Evolutionary conservation across 2,888 invertebrate genomes (phyloP).

Genomic region (Aporophyla nigra): DNA sequence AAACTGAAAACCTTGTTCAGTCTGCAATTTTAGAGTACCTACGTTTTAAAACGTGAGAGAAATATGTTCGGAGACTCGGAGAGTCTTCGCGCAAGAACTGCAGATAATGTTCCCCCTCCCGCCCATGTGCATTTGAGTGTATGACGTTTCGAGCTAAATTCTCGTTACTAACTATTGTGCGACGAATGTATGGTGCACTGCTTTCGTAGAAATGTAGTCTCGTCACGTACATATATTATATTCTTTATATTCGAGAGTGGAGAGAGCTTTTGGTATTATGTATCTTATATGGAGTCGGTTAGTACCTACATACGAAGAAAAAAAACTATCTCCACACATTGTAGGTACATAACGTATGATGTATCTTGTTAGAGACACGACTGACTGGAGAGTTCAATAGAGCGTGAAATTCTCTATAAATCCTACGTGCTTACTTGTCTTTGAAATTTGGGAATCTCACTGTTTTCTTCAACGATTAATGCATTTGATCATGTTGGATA

Average conservation of each 20-base stretch:
- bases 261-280: not conserved
- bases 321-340: too few relatives aligned
- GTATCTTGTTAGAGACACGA: conserved; percentile 1
- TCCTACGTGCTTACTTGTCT: not conserved
- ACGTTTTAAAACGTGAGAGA: conserved; percentile 26
- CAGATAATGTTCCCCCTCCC: conserved; percentile 27
- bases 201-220: conserved; percentile 25
- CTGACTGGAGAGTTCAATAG: conserved; percentile 12
- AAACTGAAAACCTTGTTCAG: not conserved
- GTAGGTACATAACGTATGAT: not conserved
- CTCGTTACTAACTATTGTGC: conserved; percentile 15
- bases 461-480: not conserved
- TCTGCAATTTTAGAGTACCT: not conserved
- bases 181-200: conserved; percentile 24
- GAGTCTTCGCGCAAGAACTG: conserved; percentile 20
- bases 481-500: not conserved
- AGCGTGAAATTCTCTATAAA: conserved; percentile 1
- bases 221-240: conserved; percentile 27
- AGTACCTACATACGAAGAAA: not conserved
- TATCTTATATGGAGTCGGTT: not conserved
- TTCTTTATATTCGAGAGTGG: conserved; percentile 3
- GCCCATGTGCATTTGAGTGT: conserved; percentile 49
- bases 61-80: not conserved
- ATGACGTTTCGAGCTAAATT: conserved; percentile 49
- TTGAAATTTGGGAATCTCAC: not conserved